Evolutionary conservation across 1,140 invertebrate species (phyloP).

Genomic region (Drosophila burlai): DNA sequence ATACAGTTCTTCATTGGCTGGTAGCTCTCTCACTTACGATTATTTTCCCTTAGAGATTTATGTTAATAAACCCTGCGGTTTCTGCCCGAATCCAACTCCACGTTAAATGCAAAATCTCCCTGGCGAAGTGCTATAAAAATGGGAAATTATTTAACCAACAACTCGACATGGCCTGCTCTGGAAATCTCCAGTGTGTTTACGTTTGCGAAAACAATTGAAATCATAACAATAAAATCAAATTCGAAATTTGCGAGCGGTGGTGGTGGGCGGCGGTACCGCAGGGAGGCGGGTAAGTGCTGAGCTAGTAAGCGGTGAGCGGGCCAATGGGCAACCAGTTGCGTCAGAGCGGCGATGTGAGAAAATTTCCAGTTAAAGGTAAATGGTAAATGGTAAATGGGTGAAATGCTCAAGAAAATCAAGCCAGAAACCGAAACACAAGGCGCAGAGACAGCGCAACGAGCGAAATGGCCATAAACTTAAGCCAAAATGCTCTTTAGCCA

Average conservation of each 20-base stretch:
- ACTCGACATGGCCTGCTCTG: conserved; percentile 53
- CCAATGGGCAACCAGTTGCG: conserved; percentile 77
- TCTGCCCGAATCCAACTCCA: conserved; percentile 3
- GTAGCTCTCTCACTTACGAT: neutral
- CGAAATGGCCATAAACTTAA: conserved; percentile 80
- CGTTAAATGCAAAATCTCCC: conserved; percentile 27
- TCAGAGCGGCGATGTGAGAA: conserved; percentile 71
- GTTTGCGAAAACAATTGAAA: conserved; percentile 75
- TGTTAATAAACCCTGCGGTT: neutral
- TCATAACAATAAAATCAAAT: conserved; percentile 83
- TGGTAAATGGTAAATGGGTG: conserved; percentile 77
- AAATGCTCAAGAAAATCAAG: conserved; percentile 82
- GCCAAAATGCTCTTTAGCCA: conserved; percentile 61
- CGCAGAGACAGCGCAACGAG: conserved; percentile 73
- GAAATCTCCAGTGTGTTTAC: conserved; percentile 76
- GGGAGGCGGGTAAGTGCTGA: conserved; percentile 7
- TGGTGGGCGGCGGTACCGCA: conserved; percentile 13
- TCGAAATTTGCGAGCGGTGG: conserved; percentile 69
- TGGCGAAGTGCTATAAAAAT: conserved; percentile 43
- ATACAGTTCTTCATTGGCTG: neutral
- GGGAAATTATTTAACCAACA: conserved; percentile 50
- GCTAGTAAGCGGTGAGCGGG: conserved; percentile 24
- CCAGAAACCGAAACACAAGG: conserved; percentile 40
- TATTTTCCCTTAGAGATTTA: conserved; percentile 1
- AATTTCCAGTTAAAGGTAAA: conserved; percentile 64